phyloP scores from a whole-genome alignment of 2,888 invertebrate species.

The Odontothrips loti region DNA sequence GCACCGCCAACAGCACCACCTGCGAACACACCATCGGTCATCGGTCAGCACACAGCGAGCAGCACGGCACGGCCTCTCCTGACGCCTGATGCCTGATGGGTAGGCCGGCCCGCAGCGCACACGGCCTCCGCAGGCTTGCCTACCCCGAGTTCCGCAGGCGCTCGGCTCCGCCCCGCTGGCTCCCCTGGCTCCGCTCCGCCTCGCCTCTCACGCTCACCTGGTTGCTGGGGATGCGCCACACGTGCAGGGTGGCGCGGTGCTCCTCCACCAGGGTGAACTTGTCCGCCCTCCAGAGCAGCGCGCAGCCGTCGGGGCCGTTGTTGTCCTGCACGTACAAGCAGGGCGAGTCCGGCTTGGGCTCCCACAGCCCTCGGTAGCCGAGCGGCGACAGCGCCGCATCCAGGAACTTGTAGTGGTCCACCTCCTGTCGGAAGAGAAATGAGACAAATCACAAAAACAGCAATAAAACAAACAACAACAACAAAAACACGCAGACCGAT shows the following conservation, averaged over 20 bases:
- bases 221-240: slow-evolving; percentile 70
- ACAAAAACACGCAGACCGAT: slow-evolving; percentile 36
- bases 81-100: no score
- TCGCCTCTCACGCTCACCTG: slow-evolving; percentile 54
- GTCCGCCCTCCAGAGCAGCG: slow-evolving; percentile 63
- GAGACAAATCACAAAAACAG: no score
- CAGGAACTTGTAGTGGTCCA: slow-evolving; percentile 68
- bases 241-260: slow-evolving; percentile 59
- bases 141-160: no score
- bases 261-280: slow-evolving; percentile 58
- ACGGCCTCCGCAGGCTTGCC: no score
- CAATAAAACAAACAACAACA: no score
- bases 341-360: slow-evolving; percentile 73
- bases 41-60: not conserved
- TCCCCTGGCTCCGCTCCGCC: no score
- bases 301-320: slow-evolving; percentile 75
- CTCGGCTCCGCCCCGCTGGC: no score
- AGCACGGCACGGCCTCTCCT: no score
- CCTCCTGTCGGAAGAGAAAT: no score
- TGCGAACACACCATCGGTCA: slow-evolving; percentile 41
- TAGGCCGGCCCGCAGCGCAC: no score
- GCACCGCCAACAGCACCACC: slow-evolving; percentile 58
- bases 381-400: slow-evolving; percentile 57
- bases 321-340: slow-evolving; percentile 67
- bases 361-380: slow-evolving; percentile 65